Conservation (phyloP, 2,113 vertebrate species). For the Willisornis vidua region DNA sequence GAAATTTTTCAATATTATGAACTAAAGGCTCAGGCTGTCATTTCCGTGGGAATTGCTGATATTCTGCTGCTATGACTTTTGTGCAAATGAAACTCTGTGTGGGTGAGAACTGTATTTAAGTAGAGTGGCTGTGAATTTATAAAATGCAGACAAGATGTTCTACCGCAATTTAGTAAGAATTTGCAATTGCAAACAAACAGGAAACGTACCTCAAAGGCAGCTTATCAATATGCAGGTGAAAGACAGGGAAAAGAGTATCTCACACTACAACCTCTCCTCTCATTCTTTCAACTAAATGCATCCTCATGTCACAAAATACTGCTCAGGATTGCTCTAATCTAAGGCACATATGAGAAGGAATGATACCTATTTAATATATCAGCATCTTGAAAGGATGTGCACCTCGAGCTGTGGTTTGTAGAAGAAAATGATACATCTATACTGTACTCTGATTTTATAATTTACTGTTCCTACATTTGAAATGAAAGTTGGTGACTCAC, state of each 20-base stretch:
- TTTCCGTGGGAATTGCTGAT: slow-evolving; percentile 64
- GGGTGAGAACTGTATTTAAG: slow-evolving; percentile 70
- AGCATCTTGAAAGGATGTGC: background rate
- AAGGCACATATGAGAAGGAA: background rate
- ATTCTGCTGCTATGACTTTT: slow-evolving; percentile 68
- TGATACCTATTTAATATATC: background rate
- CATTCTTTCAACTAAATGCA: background rate
- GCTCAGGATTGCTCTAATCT: background rate
- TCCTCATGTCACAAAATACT: background rate
- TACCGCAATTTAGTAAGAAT: slow-evolving; percentile 47
- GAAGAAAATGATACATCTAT: background rate
- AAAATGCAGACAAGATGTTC: slow-evolving; percentile 68
- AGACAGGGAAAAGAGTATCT: background rate
- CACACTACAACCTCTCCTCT: background rate
- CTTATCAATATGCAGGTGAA: slow-evolving; percentile 13
- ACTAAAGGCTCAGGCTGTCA: slow-evolving; percentile 67
- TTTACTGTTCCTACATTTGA: background rate
- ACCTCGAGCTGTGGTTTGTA: background rate
- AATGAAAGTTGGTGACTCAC: background rate
- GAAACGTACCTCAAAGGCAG: slow-evolving; percentile 28
- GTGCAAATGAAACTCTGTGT: slow-evolving; percentile 73
- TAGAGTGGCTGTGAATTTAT: slow-evolving; percentile 61
- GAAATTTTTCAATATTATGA: slow-evolving; percentile 70
- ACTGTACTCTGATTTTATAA: background rate
- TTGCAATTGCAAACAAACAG: slow-evolving; percentile 61